Conservation (phyloP, 2,797 vertebrate species). For the Xenentodon cancila region DNA sequence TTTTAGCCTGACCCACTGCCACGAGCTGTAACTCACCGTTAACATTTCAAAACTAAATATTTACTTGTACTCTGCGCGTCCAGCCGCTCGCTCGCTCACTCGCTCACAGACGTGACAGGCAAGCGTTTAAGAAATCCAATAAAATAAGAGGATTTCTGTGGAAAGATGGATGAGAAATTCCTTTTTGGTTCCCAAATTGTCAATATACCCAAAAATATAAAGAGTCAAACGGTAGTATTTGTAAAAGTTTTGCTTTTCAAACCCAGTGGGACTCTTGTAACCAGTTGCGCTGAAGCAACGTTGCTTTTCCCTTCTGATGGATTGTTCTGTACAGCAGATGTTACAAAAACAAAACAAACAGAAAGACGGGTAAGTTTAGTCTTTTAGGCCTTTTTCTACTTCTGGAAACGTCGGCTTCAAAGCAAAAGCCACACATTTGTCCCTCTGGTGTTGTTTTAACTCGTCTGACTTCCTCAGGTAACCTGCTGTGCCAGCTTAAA, state of each 20-base stretch:
- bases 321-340: background rate
- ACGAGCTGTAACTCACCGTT: constrained; percentile 11
- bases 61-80: background rate
- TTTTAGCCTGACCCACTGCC: background rate
- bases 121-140: no score
- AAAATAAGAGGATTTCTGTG: no score
- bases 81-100: constrained; percentile 6
- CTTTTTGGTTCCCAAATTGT: no score
- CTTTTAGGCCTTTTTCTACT: background rate
- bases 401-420: background rate
- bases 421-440: background rate
- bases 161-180: no score
- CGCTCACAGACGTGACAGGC: background rate
- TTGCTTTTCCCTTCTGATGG: background rate
- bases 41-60: constrained; percentile 36
- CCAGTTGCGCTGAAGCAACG: no score
- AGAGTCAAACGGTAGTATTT: no score
- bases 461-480: background rate
- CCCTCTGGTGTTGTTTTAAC: background rate
- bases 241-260: no score
- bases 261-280: no score
- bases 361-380: background rate
- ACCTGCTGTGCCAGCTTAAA: background rate
- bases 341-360: no score
- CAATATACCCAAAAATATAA: no score